Evolutionary conservation across 2,888 invertebrate species (phyloP), one percentile per base, ranked within the genome.

Genomic region (Anorthoa munda): DNA sequence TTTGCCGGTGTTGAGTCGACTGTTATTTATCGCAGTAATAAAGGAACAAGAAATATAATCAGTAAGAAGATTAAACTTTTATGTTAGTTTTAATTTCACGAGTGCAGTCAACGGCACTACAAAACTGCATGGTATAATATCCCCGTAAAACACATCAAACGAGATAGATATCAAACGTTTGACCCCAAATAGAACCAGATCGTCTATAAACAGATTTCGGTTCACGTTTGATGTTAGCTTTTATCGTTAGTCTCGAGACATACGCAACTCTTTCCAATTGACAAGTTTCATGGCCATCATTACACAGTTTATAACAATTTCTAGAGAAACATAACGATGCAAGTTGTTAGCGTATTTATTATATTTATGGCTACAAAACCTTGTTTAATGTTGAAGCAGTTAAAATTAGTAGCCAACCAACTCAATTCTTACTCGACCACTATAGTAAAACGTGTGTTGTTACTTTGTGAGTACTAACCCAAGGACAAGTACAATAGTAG

Each of bases 111-210:
- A 75, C 72, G 60, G 64, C 63, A 77, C 77, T 78, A 83, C 81
- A 84, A 86, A 75, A 77, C 83, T 80, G 85, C 82, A 80, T 75
- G 84, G 85, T 87, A 83, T 87, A 86, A 85, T 77, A 81, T 77
- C 75, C 72, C 80, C 86, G 90, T 93, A 92, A 92, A 94, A 93
- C 90, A 94, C 93, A 94, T 94, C 93, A 95, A 95, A 95, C 90
- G 87, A 86, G 89, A 88, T 89, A 87, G 81, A 90, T 93, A 93
- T 92, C 91, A 92, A 94, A 93, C 91, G 92, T 88, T 91, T 92
- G 92, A 93, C 92, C 92, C 92, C 89, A 93, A 93, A 93, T 93
- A 91, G 91, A 93, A 94, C 91, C 92, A 94, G 93, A 92, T 90
- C 68, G 85, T 88, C 87, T 85, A 89, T 92, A 92, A 92, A 92